A percentile compares a stretch with the other conserved stretches of the same genome.
phyloP scores from a whole-genome alignment of 2,113 vertebrate genomes.

The Melanerpes aurifrons region DNA sequence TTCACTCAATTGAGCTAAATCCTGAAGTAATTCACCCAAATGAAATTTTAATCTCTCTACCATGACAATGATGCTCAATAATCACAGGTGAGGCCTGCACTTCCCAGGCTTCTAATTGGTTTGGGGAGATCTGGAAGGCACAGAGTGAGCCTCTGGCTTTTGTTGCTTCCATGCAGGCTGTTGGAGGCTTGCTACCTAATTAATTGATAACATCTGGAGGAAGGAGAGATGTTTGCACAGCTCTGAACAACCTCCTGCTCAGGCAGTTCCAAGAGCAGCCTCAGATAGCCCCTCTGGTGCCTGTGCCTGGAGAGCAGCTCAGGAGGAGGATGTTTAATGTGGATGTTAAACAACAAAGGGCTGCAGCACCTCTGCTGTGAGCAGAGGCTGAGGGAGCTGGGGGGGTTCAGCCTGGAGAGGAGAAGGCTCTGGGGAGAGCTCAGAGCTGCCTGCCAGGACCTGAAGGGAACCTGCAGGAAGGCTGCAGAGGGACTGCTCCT shows the following conservation, averaged over 20 bases:
- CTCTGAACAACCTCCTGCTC: not conserved
- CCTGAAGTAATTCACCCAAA: conserved; percentile 42
- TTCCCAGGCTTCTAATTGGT: conserved; percentile 8
- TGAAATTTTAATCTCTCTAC: conserved; percentile 33
- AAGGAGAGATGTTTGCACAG: not conserved
- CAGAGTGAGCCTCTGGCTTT: not conserved
- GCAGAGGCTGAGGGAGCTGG: too few species aligned
- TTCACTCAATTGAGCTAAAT: conserved; percentile 46
- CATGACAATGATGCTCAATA: not conserved
- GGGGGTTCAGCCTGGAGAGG: too few species aligned
- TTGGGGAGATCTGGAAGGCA: not conserved
- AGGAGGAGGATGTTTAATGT: not conserved
- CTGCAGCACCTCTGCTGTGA: too few species aligned
- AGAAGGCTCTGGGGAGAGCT: too few species aligned
- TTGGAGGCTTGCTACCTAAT: not conserved
- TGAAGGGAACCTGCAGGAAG: too few species aligned
- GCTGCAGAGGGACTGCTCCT: too few species aligned
- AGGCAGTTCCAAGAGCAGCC: not conserved
- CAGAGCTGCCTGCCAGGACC: too few species aligned
- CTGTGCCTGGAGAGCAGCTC: not conserved
- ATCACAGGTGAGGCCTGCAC: not conserved
- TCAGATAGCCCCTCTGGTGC: fast-evolving
- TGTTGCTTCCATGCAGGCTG: not conserved
- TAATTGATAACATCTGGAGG: conserved; percentile 34
- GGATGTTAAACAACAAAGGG: too few species aligned